Evolutionary conservation across 2,797 vertebrate genomes (phyloP).

Genomic region (Anomalospiza imberbis): DNA sequence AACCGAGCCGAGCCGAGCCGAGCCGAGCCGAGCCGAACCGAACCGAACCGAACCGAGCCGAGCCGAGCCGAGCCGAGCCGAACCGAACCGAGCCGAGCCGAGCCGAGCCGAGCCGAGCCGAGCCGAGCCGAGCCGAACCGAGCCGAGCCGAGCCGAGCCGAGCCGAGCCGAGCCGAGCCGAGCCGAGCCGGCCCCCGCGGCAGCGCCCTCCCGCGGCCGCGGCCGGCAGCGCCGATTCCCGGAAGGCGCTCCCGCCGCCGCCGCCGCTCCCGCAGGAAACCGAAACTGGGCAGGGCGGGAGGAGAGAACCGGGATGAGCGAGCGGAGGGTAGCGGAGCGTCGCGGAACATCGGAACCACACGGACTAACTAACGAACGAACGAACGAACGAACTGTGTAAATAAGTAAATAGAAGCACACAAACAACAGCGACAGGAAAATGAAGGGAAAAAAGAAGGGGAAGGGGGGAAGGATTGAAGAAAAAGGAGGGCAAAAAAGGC

Average conservation of each 20-base stretch:
- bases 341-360: not conserved
- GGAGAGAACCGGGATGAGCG: fast-evolving
- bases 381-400: not conserved
- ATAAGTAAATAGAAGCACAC: too few species aligned
- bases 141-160: too few species aligned
- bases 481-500: not conserved
- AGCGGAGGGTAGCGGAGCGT: fast-evolving
- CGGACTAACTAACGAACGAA: not conserved
- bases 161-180: too few species aligned
- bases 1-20: too few species aligned
- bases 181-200: too few species aligned
- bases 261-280: not conserved
- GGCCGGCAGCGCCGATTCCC: not conserved
- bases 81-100: too few species aligned
- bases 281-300: slow-evolving; percentile 15
- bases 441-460: fast-evolving
- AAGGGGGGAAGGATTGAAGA: too few species aligned
- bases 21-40: too few species aligned
- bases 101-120: too few species aligned
- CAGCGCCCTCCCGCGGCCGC: not conserved
- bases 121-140: too few species aligned
- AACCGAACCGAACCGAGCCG: too few species aligned
- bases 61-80: too few species aligned
- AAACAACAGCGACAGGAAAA: not conserved
- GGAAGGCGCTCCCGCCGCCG: not conserved